Percentiles rank a stretch among this genome's conserved stretches.
Evolutionary conservation across 1,140 invertebrate species (phyloP).

Genomic region (Venturia canescens): DNA sequence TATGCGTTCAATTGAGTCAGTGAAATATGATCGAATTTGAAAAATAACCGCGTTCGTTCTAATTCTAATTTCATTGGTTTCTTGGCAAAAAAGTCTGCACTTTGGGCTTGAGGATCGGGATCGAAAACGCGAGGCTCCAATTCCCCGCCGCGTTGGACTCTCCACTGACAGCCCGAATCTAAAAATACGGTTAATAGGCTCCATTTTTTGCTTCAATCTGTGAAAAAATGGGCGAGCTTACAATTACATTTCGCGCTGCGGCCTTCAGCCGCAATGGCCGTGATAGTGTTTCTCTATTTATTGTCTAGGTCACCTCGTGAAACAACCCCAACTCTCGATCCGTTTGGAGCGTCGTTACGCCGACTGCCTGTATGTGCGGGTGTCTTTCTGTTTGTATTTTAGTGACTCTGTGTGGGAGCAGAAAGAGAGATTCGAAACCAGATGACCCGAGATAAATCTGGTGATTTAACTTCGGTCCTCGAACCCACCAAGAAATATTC

Average conservation of each 20-base stretch:
- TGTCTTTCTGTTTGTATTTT: not conserved
- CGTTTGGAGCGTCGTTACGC: constrained; percentile 22
- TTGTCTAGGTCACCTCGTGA: constrained; percentile 45
- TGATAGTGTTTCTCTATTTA: constrained; percentile 39
- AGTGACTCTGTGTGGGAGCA: not conserved
- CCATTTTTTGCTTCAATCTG: not conserved
- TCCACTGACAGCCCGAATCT: no score
- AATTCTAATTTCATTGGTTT: no score
- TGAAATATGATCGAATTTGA: no score
- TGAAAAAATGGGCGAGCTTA: not conserved
- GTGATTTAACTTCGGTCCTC: constrained; percentile 25
- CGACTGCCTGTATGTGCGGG: no score
- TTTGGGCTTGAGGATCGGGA: no score
- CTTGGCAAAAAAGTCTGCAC: no score
- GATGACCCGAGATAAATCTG: constrained; percentile 31
- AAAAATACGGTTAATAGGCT: no score
- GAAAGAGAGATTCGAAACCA: constrained; percentile 26
- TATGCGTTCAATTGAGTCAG: no score
- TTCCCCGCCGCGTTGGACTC: no score
- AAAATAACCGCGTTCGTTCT: no score
- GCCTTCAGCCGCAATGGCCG: constrained; percentile 40
- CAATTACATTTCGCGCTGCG: constrained; percentile 5
- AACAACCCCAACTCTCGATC: constrained; percentile 32
- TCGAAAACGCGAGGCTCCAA: no score
- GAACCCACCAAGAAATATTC: constrained; percentile 4